Evolutionary conservation across 1,140 invertebrate species (phyloP), one percentile per base, ranked within the genome.

Genomic region (Drosophila takahashii): DNA sequence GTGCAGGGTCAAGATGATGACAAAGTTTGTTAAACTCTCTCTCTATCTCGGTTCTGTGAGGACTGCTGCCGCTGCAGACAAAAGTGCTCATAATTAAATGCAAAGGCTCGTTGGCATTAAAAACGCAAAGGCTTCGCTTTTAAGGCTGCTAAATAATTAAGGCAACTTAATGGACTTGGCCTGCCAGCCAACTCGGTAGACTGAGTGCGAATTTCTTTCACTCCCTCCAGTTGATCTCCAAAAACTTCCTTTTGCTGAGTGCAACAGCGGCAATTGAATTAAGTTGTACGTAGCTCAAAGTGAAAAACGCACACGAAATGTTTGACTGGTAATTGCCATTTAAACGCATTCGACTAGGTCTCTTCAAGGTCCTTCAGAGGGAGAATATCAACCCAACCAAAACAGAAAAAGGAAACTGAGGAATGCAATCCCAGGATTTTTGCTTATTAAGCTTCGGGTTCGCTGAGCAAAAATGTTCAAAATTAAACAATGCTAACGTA

Each of bases 91-190:
- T 87, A 87, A 87, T 87, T 89, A 87, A 87, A 87, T 89, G 84
- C 83, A 87, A 77, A 67, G 66, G 76, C 60, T 81, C 57, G 74
- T 70, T 84, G 67, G 59, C 61, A 89, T 87, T 87, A 76, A 87
- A 72, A 81, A 81, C 54, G 57, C 48, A 77, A 58, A 69, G 65
- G 84, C 84, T 60, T 54, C 75, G 83, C 83, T 87, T 87, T 87
- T 84, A 87, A 89, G 83, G 56, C 76, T 87, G 80, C 80, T 87
- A 77, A 87, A 87, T 87, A 87, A 89, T 87, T 87, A 76, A 87
- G 66, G 72, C 83, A 73, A 83, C 79, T 79, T 87, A 87, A 87
- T 87, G 83, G 83, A 87, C 83, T 87, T 75, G 66, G 66, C 27
- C 47, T 10, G 47, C 26, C 47, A 29, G 47, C 27, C 26, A 32